These are phyloP conservation scores for Marasmarcha lunaedactyla DNA, from an alignment of 2,888 invertebrate genomes.

Conservation along the genomic window DNA sequence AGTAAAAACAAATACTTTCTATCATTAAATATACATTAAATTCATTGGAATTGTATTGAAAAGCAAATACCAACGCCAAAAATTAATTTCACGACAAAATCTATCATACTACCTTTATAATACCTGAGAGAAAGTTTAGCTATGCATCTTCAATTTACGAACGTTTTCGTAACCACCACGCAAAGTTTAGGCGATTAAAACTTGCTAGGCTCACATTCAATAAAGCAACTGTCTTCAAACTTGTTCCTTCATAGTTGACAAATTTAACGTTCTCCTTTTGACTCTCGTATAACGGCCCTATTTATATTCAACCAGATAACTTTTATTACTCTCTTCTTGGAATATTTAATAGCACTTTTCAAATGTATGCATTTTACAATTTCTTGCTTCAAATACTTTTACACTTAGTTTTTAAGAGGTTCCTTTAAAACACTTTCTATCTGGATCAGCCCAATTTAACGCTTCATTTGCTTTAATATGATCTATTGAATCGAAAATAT, in stretches of 20 bases:
- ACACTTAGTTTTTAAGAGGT: no score
- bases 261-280: not conserved
- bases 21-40: no score
- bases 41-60: no score
- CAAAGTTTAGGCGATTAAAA: slow-evolving; percentile 17
- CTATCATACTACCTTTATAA: not conserved
- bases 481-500: no score
- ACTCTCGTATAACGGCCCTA: no score
- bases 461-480: no score
- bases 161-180: slow-evolving; percentile 13
- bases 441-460: no score
- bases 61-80: not conserved
- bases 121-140: not conserved
- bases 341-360: not conserved
- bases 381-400: no score
- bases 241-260: not conserved
- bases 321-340: no score
- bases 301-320: no score
- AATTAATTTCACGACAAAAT: not conserved
- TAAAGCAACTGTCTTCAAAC: slow-evolving; percentile 5
- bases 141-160: slow-evolving; percentile 1
- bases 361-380: not conserved
- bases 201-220: slow-evolving; percentile 13
- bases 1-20: no score
- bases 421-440: no score